phyloP scores from a whole-genome alignment of 2,888 invertebrate species.

The Campopleginae sp. region DNA sequence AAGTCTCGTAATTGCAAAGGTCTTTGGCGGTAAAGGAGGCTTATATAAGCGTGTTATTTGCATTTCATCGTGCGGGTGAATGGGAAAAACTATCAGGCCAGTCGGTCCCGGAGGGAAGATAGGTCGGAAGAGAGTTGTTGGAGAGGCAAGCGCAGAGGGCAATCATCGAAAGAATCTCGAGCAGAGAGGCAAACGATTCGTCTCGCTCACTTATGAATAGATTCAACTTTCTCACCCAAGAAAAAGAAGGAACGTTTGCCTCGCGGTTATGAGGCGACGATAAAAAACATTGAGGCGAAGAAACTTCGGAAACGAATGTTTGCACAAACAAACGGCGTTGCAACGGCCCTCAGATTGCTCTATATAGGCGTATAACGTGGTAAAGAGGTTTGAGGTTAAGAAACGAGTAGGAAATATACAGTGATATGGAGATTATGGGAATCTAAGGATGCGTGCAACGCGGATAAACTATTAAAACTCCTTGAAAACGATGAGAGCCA shows the following conservation, averaged over 20 bases:
- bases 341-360: constrained; percentile 13
- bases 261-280: constrained; percentile 15
- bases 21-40: constrained; percentile 20
- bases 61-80: constrained; percentile 45
- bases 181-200: constrained; percentile 34
- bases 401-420: constrained; percentile 35
- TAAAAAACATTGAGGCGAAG: constrained; percentile 18
- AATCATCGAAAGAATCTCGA: constrained; percentile 57
- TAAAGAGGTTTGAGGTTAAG: constrained; percentile 31
- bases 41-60: constrained; percentile 38
- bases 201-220: constrained; percentile 51
- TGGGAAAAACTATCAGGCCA: constrained; percentile 28
- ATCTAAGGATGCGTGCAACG: constrained; percentile 49
- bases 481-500: constrained; percentile 44
- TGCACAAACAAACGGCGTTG: constrained; percentile 59
- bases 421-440: constrained; percentile 16
- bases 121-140: constrained; percentile 4
- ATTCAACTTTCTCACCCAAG: constrained; percentile 48
- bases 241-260: constrained; percentile 33
- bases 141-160: constrained; percentile 29
- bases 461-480: constrained; percentile 68
- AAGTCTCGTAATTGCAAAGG: constrained; percentile 49
- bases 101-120: constrained; percentile 32
- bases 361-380: background rate
- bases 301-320: constrained; percentile 56